These are phyloP conservation scores for Megamerina dolium DNA, from an alignment of 2,888 invertebrate genomes.

Conservation along the genomic window DNA sequence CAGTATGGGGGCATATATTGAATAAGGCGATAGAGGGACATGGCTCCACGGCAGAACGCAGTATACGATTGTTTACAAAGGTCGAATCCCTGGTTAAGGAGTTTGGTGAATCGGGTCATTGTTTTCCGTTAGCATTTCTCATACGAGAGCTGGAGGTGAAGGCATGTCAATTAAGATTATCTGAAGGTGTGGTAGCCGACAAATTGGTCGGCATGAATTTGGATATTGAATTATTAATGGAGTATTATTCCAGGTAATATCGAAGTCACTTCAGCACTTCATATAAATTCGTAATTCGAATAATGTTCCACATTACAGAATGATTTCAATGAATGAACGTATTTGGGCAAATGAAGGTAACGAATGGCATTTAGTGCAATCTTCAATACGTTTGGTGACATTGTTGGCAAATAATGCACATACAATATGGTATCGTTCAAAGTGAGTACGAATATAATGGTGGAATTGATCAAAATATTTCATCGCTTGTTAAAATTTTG, in stretches of 20 bases:
- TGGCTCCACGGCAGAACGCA: conserved; percentile 53
- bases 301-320: conserved; percentile 47
- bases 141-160: conserved; percentile 72
- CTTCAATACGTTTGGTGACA: conserved; percentile 66
- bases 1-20: conserved; percentile 83
- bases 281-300: background rate
- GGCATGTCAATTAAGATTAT: conserved; percentile 65
- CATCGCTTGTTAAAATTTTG: conserved; percentile 7
- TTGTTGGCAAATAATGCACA: conserved; percentile 61
- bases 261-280: background rate
- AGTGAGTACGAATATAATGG: conserved; percentile 29
- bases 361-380: conserved; percentile 78
- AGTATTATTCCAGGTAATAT: conserved; percentile 64
- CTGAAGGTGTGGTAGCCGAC: conserved; percentile 69
- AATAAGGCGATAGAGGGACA: conserved; percentile 41
- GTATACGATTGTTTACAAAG: conserved; percentile 68
- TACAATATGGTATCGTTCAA: conserved; percentile 51
- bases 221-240: conserved; percentile 68
- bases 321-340: conserved; percentile 75
- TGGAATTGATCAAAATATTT: background rate
- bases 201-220: conserved; percentile 72
- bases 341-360: conserved; percentile 80
- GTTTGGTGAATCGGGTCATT: conserved; percentile 75
- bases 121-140: conserved; percentile 85
- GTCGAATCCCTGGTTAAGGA: conserved; percentile 69